Conservation (phyloP, 2,888 invertebrate genomes). For the Watsonalla cultraria region DNA sequence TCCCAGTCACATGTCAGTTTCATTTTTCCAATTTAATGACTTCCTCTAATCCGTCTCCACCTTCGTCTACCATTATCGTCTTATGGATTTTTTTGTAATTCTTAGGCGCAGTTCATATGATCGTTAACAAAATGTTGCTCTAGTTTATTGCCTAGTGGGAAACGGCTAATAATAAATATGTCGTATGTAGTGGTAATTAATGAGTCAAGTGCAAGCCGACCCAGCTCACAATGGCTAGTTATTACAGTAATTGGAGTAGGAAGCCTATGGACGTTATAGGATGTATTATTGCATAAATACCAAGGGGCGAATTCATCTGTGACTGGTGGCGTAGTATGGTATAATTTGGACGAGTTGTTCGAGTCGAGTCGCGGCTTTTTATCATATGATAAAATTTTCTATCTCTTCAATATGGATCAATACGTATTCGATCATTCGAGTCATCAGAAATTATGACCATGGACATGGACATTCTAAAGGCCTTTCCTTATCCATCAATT, state of each 20-base stretch:
- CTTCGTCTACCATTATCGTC: no score
- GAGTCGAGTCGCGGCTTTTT: neutral
- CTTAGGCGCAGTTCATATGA: no score
- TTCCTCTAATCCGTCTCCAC: no score
- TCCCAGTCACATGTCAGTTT: no score
- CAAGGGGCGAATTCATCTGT: slow-evolving; percentile 12
- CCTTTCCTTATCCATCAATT: no score
- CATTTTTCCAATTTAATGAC: no score
- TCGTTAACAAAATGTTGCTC: neutral
- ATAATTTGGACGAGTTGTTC: neutral
- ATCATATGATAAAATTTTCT: neutral
- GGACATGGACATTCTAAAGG: no score
- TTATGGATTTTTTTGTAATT: no score
- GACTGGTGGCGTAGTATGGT: neutral
- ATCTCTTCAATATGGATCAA: no score
- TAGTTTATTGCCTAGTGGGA: neutral
- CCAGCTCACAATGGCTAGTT: slow-evolving; percentile 40
- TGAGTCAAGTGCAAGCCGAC: slow-evolving; percentile 18
- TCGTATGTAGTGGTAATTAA: slow-evolving; percentile 1
- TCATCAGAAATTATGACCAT: no score
- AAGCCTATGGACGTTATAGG: slow-evolving; percentile 29
- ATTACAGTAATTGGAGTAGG: slow-evolving; percentile 59
- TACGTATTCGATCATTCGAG: no score
- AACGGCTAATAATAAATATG: neutral
- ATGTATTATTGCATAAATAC: slow-evolving; percentile 25